Conservation (phyloP, 2,888 invertebrate genomes). For the Fabriciana adippe region DNA sequence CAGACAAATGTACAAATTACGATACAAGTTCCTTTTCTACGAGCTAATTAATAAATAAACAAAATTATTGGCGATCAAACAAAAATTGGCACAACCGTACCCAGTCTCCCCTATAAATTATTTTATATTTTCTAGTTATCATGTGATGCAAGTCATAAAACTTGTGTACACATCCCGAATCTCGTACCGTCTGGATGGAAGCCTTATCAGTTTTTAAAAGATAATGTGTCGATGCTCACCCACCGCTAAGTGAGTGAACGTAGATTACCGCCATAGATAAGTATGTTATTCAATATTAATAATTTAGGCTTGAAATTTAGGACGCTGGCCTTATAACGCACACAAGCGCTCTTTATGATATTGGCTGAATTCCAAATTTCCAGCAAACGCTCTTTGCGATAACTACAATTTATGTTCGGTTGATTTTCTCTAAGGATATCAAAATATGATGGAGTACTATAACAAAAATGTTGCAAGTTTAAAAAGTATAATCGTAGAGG, state of each 20-base stretch:
- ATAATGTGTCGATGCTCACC: slow-evolving; percentile 19
- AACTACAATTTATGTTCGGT: slow-evolving; percentile 53
- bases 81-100: too few relatives aligned
- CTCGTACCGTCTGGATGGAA: slow-evolving; percentile 18
- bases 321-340: slow-evolving; percentile 64
- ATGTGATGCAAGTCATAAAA: slow-evolving; percentile 1
- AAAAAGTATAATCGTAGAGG: neutral
- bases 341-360: slow-evolving; percentile 61
- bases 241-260: neutral
- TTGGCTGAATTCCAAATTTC: slow-evolving; percentile 70
- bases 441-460: slow-evolving; percentile 2
- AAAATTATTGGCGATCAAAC: too few relatives aligned
- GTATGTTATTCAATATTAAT: slow-evolving; percentile 5
- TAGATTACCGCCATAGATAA: neutral
- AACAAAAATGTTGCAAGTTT: neutral
- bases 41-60: too few relatives aligned
- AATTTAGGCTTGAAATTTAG: slow-evolving; percentile 57
- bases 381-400: slow-evolving; percentile 53
- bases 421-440: neutral
- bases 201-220: slow-evolving; percentile 24
- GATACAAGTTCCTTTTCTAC: too few relatives aligned
- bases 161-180: slow-evolving; percentile 29
- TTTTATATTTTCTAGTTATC: slow-evolving; percentile 1
- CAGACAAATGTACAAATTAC: too few relatives aligned
- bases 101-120: too few relatives aligned